Base-by-base conservation (phyloP, 2,888 invertebrate species). In the Cephus runcator region DNA sequence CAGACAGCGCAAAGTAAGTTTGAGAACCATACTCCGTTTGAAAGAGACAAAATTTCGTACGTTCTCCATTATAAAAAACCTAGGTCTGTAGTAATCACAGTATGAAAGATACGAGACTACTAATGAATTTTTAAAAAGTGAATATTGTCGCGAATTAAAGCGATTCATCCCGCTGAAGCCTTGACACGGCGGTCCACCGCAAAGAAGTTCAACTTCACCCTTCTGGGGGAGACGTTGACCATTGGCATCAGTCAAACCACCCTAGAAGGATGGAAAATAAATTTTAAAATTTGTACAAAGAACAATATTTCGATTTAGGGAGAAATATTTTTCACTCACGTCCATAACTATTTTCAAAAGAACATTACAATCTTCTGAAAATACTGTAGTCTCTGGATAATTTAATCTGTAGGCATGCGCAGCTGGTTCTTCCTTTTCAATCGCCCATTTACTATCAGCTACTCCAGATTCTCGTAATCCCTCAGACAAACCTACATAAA, bases 161-260 rank as follows among this genome's bases (percentile, higher is more conserved):
- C 97, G 92, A 91, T 97, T 97, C 97, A 97, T 97, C 69, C 96
- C 96, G 73, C 96, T 96, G 92, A 97, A 97, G 4, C 97, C 97
- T 91, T 97, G 97, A 88, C 97, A 97, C 0, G 97, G 97, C 1
- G 97, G 97, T 1, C 97, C 97, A 12, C 97, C 97, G 87, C 96
- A 96, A 40, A 97, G 91, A 79, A 97, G 91, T 86, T 97, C 97
- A 0, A 97, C 97, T 80, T 97, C 96, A 0, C 97, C 97, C 87
- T 94, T 95, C 89, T 93, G 92, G 0, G 97, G 97, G 71, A 97
- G 91, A 12, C 92, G 92, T 82, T 94, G 92, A 0, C 94, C 94
- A 31, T 92, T 92, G 3, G 88, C 88, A 78, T 93, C 93, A 80
- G 92, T 93, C 34, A 91, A 89, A 11, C 93, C 92, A 2, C 94